Percentiles rank a stretch among this genome's conserved stretches.
Conservation (phyloP, 2,888 invertebrate genomes). For the Drosophila paracracens region DNA sequence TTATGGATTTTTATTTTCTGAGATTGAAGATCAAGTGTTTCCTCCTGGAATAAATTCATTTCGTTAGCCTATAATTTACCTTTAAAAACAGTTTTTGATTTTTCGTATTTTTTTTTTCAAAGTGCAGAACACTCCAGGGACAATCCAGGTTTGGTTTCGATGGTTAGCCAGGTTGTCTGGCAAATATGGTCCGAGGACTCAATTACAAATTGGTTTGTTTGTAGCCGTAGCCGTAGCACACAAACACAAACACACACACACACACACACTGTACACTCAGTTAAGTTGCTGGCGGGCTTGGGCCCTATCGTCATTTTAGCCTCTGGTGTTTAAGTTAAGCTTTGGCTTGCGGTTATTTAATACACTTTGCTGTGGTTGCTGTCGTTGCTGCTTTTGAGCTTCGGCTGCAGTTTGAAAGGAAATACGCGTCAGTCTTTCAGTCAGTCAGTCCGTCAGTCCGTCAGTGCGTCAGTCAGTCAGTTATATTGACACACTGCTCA, state of each 20-base stretch:
- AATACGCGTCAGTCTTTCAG: conserved; percentile 34
- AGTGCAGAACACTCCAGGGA: not conserved
- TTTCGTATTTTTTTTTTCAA: not conserved
- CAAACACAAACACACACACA: conserved; percentile 3
- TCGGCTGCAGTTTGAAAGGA: conserved; percentile 45
- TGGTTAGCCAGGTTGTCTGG: conserved; percentile 15
- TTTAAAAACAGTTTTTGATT: not conserved
- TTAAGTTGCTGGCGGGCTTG: conserved; percentile 26
- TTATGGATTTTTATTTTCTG: not conserved
- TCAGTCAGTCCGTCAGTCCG: conserved; percentile 9
- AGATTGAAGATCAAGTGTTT: too few species aligned
- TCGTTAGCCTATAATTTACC: not conserved
- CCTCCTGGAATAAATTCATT: not conserved
- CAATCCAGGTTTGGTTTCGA: conserved; percentile 6
- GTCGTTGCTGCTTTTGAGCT: conserved; percentile 2
- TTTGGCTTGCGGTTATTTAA: conserved; percentile 77
- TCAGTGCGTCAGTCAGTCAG: conserved; percentile 2
- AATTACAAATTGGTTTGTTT: conserved; percentile 72
- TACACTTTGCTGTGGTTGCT: conserved; percentile 64
- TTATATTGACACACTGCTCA: conserved; percentile 60
- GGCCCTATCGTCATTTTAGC: conserved; percentile 45
- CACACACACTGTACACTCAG: conserved; percentile 23
- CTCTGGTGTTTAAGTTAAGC: conserved; percentile 57
- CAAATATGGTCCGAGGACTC: conserved; percentile 58
- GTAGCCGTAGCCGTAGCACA: conserved; percentile 13